phyloP scores from a whole-genome alignment of 2,113 vertebrate species.

The Toxotes jaculatrix region DNA sequence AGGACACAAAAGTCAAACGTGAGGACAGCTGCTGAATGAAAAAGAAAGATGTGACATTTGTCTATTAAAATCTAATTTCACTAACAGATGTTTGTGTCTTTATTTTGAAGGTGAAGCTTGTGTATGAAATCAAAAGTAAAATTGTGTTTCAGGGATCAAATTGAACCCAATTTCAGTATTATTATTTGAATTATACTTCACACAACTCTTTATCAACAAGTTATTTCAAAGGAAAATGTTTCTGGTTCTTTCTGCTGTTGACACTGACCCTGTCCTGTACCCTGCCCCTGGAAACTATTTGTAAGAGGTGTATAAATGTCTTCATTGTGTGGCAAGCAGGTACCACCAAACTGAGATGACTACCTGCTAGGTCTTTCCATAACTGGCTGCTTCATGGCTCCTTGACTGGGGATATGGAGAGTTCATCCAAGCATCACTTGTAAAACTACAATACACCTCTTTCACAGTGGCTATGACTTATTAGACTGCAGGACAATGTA shows the following conservation, averaged over 20 bases:
- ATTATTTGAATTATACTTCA: background rate
- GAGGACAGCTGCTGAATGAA: slow-evolving; percentile 41
- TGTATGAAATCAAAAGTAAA: background rate
- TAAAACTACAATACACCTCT: slow-evolving; percentile 5
- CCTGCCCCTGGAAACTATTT: slow-evolving; percentile 10
- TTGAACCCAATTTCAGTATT: background rate
- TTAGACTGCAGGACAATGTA: background rate
- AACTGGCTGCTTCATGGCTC: slow-evolving; percentile 32
- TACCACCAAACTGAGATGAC: slow-evolving; percentile 12
- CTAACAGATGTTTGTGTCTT: slow-evolving; percentile 39
- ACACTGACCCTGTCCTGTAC: background rate
- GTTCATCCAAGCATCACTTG: slow-evolving; percentile 4
- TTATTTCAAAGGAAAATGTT: background rate
- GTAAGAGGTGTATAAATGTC: slow-evolving; percentile 22
- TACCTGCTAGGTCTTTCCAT: slow-evolving; percentile 48
- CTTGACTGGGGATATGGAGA: slow-evolving; percentile 19
- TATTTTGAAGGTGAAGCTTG: slow-evolving; percentile 16
- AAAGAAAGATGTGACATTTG: slow-evolving; percentile 57
- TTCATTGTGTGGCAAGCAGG: slow-evolving; percentile 27
- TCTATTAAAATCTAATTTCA: slow-evolving; percentile 68
- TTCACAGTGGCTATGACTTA: background rate
- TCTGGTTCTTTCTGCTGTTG: background rate
- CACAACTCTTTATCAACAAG: background rate
- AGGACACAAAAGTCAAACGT: slow-evolving; percentile 39
- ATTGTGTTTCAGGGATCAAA: background rate